Percentiles rank a stretch among this genome's conserved stretches.
Evolutionary conservation across 2,113 vertebrate genomes (phyloP).

Genomic region (Podocnemis expansa): DNA sequence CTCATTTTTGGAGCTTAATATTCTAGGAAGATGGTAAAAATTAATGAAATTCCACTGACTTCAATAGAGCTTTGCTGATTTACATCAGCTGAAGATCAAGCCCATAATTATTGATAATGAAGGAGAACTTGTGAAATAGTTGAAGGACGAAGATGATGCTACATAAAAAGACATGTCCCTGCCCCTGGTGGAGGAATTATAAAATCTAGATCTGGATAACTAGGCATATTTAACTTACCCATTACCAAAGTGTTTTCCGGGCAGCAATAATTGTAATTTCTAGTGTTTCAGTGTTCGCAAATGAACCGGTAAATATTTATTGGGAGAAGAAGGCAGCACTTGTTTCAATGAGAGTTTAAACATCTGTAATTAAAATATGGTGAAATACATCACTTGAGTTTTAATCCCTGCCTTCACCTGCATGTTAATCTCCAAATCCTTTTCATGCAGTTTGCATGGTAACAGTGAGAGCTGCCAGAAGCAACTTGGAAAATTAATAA

Average conservation of each 20-base stretch:
- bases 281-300: not conserved
- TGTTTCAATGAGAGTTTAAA: not conserved
- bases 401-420: not conserved
- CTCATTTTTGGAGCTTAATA: not conserved
- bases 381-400: not conserved
- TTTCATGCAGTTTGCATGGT: not conserved
- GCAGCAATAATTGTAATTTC: not conserved
- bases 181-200: not conserved
- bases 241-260: not conserved
- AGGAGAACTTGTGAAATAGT: not conserved
- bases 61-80: not conserved
- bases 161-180: rapidly evolving
- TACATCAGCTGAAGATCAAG: not conserved
- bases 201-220: not conserved
- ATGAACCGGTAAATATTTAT: rapidly evolving
- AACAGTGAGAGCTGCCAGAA: not conserved
- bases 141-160: not conserved
- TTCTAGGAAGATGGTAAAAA: not conserved
- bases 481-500: not conserved
- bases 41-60: rapidly evolving
- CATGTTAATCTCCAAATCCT: not conserved
- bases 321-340: not conserved
- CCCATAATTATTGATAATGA: not conserved
- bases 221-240: not conserved
- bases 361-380: not conserved